Conservation (phyloP, 2,888 invertebrate species). For the Thecophora atra region DNA sequence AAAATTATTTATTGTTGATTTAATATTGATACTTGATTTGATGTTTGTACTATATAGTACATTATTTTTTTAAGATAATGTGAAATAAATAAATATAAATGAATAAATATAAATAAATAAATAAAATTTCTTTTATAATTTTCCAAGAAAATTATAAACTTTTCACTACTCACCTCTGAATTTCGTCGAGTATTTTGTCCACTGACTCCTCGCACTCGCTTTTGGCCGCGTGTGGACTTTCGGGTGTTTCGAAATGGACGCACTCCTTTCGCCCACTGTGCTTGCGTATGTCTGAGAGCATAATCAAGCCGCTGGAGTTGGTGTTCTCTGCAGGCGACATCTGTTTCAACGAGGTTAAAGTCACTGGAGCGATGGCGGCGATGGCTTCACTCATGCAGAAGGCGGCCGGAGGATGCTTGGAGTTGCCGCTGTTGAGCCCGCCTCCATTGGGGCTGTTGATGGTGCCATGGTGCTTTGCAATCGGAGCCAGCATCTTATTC, state of each 20-base stretch:
- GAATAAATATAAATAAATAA: neutral
- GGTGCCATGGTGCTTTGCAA: neutral
- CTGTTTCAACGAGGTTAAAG: conserved; percentile 4
- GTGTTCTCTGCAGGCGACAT: neutral
- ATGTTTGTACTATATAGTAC: too few species aligned
- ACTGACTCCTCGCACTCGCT: conserved; percentile 25
- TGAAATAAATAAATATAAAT: neutral
- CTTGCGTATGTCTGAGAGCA: conserved; percentile 25
- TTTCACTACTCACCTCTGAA: conserved; percentile 22
- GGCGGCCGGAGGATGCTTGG: neutral
- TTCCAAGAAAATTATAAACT: neutral
- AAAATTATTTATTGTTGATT: too few species aligned
- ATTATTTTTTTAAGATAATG: too few species aligned
- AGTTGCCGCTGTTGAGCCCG: conserved; percentile 13
- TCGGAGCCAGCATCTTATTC: conserved; percentile 19
- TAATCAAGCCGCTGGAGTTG: conserved; percentile 20
- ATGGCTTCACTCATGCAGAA: conserved; percentile 25
- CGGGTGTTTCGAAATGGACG: conserved; percentile 15
- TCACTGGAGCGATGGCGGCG: conserved; percentile 15
- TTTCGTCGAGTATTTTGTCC: conserved; percentile 24
- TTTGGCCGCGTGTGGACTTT: neutral
- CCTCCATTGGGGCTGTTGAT: neutral
- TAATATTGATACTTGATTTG: too few species aligned
- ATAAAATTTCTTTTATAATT: neutral
- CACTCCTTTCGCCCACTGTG: conserved; percentile 29